Evolutionary conservation across 1,140 invertebrate genomes (phyloP), one percentile per base, ranked within the genome.

Genomic region (Drosophila bocqueti): DNA sequence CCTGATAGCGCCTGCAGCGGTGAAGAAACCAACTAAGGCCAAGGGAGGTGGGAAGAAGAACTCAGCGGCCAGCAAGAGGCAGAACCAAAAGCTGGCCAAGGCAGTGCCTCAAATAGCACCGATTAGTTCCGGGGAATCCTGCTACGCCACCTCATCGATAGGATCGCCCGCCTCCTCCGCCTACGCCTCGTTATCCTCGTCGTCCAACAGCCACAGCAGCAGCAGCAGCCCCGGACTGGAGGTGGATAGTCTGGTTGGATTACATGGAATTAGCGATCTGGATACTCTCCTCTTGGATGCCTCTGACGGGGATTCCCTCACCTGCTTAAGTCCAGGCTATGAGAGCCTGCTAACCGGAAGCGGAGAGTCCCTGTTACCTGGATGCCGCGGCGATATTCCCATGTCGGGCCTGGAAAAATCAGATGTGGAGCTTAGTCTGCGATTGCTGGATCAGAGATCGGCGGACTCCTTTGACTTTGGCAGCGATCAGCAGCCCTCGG

Each of bases 271-370:
- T 11, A 75, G 55, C 21, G 87, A 91, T n/a, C 75, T 92, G 13
- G 92, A 83, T 29, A 81, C 65, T 13, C 47, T 95, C 38, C 90
- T 94, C 2, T 76, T 95, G 36, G 94, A 95, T 45, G 94, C 94
- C 6, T 94, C 95, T 69, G 94, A 95, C 65, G 94, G 94, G 3
- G 94, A 94, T 55, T 94, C 94, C 15, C 76, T 94, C n/a, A 93
- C 93, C 66, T 93, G 92, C 21, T 52, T 92, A 10, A 91, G 81
- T 76, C 79, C 89, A 24, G 59, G 54, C 34, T 87, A 83, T 24
- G 72, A 62, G 43, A 69, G 61, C 13, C 26, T 90, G 43, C 40
- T 89, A 21, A 67, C 55, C 8, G 63, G 67, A 15, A 24, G 73
- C 9, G 65, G 74, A 1, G 61, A 66, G 4, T 64, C 76, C 5